Evolutionary conservation across 2,888 invertebrate species (phyloP).

Genomic region (Creontiades dilutus): DNA sequence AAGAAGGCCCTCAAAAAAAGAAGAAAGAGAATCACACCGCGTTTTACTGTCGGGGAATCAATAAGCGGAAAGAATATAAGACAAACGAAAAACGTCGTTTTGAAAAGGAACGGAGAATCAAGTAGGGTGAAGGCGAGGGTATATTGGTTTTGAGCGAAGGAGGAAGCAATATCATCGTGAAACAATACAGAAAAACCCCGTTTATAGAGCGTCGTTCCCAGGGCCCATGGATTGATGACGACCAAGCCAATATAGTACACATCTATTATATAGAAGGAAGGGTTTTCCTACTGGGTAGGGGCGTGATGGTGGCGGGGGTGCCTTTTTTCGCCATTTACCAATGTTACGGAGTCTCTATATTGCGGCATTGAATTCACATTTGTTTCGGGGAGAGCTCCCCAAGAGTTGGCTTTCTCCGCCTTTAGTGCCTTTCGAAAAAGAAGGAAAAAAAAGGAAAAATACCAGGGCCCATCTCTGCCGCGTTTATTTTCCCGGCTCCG

Average conservation of each 20-base stretch:
- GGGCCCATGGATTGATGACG: constrained; percentile 69
- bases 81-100: constrained; percentile 70
- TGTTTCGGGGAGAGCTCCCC: constrained; percentile 55
- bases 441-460: too few species aligned
- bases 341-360: constrained; percentile 61
- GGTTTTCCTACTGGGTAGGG: constrained; percentile 11
- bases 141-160: constrained; percentile 57
- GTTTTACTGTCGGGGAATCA: constrained; percentile 67
- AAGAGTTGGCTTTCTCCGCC: neutral
- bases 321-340: constrained; percentile 62
- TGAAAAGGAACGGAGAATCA: constrained; percentile 58
- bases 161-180: constrained; percentile 68
- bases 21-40: constrained; percentile 50
- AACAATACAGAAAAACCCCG: constrained; percentile 69
- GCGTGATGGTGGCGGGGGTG: neutral
- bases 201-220: constrained; percentile 31
- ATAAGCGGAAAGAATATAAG: constrained; percentile 71
- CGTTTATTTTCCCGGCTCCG: constrained; percentile 7
- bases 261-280: constrained; percentile 67
- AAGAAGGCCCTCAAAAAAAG: neutral
- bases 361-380: constrained; percentile 71
- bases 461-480: constrained; percentile 35
- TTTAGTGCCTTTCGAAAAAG: neutral
- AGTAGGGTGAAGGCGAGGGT: constrained; percentile 38
- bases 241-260: constrained; percentile 68